phyloP scores from a whole-genome alignment of 2,113 vertebrate species.

The Furnarius figulus region DNA sequence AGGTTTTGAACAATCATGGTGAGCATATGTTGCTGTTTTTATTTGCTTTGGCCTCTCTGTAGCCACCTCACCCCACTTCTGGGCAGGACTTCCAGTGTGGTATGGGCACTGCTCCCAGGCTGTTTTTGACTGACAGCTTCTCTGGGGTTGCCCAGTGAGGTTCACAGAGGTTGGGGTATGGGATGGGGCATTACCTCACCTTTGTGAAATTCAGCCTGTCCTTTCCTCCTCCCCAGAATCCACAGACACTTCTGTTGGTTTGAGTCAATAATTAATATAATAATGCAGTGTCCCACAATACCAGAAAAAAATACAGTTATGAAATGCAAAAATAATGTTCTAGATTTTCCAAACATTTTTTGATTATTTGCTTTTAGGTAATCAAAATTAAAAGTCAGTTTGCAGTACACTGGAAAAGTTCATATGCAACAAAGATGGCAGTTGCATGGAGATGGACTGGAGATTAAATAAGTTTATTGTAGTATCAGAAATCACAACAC shows the following conservation, averaged over 20 bases:
- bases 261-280: background rate
- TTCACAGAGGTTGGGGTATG: background rate
- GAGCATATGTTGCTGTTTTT: background rate
- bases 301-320: background rate
- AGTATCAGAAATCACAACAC: slow-evolving; percentile 23
- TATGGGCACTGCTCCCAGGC: background rate
- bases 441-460: background rate
- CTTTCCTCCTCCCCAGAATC: too few relatives aligned
- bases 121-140: background rate
- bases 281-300: background rate
- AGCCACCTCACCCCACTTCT: too few relatives aligned
- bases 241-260: background rate
- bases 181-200: too few relatives aligned
- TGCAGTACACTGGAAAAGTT: background rate
- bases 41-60: background rate
- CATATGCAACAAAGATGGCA: too few relatives aligned
- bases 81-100: background rate
- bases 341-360: background rate
- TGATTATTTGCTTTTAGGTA: background rate
- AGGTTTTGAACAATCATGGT: background rate
- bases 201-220: background rate
- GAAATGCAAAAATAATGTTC: background rate
- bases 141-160: background rate
- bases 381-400: background rate
- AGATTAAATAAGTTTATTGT: background rate